A percentile compares a stretch with the other conserved stretches of the same genome.
Evolutionary conservation across 2,113 vertebrate genomes (phyloP).

Genomic region (Prietella phreatophila): DNA sequence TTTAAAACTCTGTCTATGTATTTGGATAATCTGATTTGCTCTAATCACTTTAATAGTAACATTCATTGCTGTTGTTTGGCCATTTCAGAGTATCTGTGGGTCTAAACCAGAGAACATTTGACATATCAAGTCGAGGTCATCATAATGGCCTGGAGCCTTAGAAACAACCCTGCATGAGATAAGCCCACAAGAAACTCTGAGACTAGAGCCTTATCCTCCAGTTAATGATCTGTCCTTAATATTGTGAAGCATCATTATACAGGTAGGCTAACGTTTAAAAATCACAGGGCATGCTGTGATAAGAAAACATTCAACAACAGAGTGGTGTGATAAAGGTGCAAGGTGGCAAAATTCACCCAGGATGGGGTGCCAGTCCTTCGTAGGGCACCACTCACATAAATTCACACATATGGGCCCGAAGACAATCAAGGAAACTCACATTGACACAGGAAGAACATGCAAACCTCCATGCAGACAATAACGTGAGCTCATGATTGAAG

Average conservation of each 20-base stretch:
- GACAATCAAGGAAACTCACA: not conserved
- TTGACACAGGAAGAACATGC: not conserved
- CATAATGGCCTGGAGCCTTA: not conserved
- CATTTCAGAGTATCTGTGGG: not conserved
- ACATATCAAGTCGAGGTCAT: not conserved
- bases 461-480: not conserved
- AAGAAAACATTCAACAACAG: not conserved
- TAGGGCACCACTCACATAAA: not conserved
- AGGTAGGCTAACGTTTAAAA: not conserved
- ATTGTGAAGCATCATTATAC: not conserved
- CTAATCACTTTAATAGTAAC: not conserved
- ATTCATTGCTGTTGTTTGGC: not conserved
- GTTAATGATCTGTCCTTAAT: not conserved
- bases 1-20: not conserved
- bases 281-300: not conserved
- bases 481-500: not conserved
- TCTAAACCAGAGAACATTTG: not conserved
- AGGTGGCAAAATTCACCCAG: not conserved
- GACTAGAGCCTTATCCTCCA: not conserved
- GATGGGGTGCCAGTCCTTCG: not conserved
- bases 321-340: not conserved
- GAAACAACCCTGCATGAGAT: not conserved
- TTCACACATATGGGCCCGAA: not conserved
- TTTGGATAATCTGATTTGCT: not conserved
- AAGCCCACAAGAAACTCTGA: not conserved